Evolutionary conservation across 2,113 vertebrate species (phyloP).

Genomic region (cat (Felis catus)): DNA sequence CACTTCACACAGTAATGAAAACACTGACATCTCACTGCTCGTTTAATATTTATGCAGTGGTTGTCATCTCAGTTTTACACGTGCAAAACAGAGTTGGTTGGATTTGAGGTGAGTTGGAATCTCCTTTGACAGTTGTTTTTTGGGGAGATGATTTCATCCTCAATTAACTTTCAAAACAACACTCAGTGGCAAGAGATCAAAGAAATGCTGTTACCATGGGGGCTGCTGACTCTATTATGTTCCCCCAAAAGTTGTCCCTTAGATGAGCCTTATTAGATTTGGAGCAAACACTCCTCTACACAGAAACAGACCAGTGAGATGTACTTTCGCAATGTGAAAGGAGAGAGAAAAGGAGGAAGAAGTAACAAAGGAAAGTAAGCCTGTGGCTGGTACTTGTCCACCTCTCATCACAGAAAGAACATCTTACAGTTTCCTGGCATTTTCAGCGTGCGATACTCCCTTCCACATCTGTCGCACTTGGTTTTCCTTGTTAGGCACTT

Average conservation of each 20-base stretch:
- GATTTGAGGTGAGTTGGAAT: slow-evolving; percentile 69
- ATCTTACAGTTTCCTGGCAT: background rate
- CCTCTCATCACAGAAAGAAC: background rate
- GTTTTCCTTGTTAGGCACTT: background rate
- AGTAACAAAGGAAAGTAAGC: background rate
- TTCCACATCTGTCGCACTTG: slow-evolving; percentile 21
- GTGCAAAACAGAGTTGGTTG: slow-evolving; percentile 56
- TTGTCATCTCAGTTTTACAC: slow-evolving; percentile 64
- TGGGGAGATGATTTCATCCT: slow-evolving; percentile 65
- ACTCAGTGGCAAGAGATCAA: slow-evolving; percentile 75
- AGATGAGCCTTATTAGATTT: slow-evolving; percentile 35
- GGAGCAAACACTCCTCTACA: background rate
- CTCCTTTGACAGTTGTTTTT: slow-evolving; percentile 68
- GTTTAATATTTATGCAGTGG: slow-evolving; percentile 65
- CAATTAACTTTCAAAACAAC: slow-evolving; percentile 76
- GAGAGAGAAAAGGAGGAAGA: background rate
- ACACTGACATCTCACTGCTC: slow-evolving; percentile 55
- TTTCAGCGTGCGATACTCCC: background rate
- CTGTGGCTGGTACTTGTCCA: background rate
- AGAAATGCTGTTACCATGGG: slow-evolving; percentile 32
- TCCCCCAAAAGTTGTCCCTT: slow-evolving; percentile 20
- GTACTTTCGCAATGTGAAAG: background rate
- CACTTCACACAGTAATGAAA: slow-evolving; percentile 57
- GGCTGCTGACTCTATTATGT: slow-evolving; percentile 43
- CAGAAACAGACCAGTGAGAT: background rate